Conservation (phyloP, 1,140 invertebrate genomes). For the Aricia agestis region DNA sequence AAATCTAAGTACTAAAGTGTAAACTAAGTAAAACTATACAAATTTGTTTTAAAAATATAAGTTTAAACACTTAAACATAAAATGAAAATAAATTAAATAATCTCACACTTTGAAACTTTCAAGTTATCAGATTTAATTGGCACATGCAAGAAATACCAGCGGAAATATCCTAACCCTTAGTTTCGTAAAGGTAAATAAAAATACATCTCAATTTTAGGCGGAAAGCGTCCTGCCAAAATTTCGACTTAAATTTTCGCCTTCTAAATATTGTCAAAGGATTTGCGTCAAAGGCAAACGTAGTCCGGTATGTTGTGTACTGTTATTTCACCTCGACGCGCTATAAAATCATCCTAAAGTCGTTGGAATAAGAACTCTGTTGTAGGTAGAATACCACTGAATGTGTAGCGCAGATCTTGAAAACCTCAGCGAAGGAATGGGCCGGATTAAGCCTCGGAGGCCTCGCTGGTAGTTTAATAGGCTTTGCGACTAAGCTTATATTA, state of each 20-base stretch:
- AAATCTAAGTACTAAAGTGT: too few relatives aligned
- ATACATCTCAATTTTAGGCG: conserved; percentile 33
- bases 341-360: not conserved
- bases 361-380: conserved; percentile 19
- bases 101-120: too few relatives aligned
- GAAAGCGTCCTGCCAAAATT: conserved; percentile 24
- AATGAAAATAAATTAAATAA: too few relatives aligned
- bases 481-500: not conserved
- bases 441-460: conserved; percentile 21
- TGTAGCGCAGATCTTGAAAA: not conserved
- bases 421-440: conserved; percentile 4
- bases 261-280: conserved; percentile 10
- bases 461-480: conserved; percentile 8
- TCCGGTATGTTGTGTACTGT: not conserved
- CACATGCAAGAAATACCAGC: not conserved
- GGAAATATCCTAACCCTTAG: not conserved
- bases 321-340: not conserved
- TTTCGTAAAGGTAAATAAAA: conserved; percentile 32
- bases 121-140: too few relatives aligned
- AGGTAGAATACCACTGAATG: conserved; percentile 31
- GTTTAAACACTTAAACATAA: too few relatives aligned
- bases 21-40: too few relatives aligned
- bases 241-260: conserved; percentile 16
- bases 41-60: too few relatives aligned
- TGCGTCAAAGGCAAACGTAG: conserved; percentile 4